phyloP scores from a whole-genome alignment of 2,888 invertebrate genomes.

The Tortrix viridana region DNA sequence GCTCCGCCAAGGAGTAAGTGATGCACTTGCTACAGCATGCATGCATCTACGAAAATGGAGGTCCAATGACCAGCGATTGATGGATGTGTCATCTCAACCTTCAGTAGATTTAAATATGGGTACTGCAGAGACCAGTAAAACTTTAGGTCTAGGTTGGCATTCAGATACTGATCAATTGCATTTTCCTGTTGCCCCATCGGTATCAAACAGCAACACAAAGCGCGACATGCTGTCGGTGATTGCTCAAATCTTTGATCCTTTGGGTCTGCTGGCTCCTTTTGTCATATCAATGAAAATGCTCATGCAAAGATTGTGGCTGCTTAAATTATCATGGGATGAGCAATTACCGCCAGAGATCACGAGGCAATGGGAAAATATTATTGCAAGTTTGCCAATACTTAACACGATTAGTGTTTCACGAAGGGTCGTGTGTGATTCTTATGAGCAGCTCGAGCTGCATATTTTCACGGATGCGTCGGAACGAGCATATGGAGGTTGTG shows the following conservation, averaged over 20 bases:
- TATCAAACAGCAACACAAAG: too few species aligned
- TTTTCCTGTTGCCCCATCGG: too few species aligned
- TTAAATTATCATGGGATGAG: slow-evolving; percentile 2
- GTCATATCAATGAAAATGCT: not conserved
- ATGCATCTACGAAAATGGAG: too few species aligned
- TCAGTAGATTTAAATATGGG: not conserved
- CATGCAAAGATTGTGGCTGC: not conserved
- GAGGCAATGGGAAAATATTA: not conserved
- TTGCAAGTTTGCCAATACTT: not conserved
- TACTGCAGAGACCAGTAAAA: not conserved
- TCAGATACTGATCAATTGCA: too few species aligned
- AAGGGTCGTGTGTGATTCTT: not conserved
- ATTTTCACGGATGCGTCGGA: not conserved
- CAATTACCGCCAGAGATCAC: not conserved
- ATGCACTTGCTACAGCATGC: not conserved
- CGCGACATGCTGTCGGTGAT: too few species aligned
- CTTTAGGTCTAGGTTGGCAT: too few species aligned
- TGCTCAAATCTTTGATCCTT: too few species aligned
- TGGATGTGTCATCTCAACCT: not conserved
- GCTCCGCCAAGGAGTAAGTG: not conserved
- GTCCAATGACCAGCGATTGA: not conserved
- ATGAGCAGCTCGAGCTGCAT: not conserved
- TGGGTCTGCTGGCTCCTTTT: too few species aligned
- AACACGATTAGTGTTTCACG: not conserved
- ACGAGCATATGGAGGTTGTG: not conserved